Percentiles rank a stretch among this genome's conserved stretches.
phyloP scores from a whole-genome alignment of 2,888 invertebrate species.

The Polydesmus complanatus region DNA sequence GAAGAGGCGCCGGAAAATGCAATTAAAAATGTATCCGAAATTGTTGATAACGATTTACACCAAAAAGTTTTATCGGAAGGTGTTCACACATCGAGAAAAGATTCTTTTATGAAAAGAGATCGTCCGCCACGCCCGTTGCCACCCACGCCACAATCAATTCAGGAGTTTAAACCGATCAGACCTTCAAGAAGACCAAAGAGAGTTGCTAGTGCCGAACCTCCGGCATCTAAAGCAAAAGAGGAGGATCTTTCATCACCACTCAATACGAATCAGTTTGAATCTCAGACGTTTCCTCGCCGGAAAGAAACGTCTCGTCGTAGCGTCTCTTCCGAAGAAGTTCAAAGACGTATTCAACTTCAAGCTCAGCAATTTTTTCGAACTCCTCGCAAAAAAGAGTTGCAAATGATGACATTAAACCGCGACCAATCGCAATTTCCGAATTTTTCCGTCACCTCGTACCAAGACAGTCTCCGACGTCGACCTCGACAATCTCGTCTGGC shows the following conservation, averaged over 20 bases:
- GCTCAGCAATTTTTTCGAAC: slow-evolving; percentile 12
- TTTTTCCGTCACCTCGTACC: neutral
- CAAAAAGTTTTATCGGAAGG: neutral
- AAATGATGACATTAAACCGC: neutral
- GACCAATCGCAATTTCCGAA: neutral
- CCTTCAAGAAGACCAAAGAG: neutral
- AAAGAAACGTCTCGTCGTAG: slow-evolving; percentile 5
- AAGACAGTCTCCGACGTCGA: neutral
- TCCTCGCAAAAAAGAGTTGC: slow-evolving; percentile 13
- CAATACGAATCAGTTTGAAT: too few relatives aligned
- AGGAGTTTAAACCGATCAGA: neutral
- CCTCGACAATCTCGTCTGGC: neutral
- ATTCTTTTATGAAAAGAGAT: neutral
- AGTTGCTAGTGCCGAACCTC: slow-evolving; percentile 9
- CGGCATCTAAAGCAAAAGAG: neutral
- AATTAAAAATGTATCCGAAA: neutral
- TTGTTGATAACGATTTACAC: neutral
- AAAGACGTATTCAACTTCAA: slow-evolving; percentile 11
- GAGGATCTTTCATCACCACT: neutral
- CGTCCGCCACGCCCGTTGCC: neutral
- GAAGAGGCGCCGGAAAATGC: neutral
- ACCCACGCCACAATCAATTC: neutral
- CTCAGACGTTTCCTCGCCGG: neutral
- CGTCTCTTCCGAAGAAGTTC: slow-evolving; percentile 11
- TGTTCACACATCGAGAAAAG: neutral